Conservation (phyloP, 2,797 vertebrate species). For the Selene dorsalis region DNA sequence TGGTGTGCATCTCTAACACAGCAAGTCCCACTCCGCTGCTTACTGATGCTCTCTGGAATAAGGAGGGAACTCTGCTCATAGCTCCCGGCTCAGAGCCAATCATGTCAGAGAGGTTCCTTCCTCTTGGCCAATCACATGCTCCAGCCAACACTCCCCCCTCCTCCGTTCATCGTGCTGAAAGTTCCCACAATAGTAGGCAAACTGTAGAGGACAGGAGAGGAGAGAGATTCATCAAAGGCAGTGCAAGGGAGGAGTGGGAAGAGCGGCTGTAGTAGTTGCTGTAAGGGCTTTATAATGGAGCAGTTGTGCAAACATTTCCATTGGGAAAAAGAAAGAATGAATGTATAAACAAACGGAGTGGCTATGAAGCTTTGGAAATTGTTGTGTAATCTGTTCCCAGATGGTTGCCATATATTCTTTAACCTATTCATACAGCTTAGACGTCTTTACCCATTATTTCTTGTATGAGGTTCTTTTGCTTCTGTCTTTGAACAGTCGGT, state of each 20-base stretch:
- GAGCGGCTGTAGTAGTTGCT: conserved; percentile 47
- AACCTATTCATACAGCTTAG: not conserved
- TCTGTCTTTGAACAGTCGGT: not conserved
- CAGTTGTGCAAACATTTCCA: conserved; percentile 47
- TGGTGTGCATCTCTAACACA: conserved; percentile 69
- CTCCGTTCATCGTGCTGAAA: conserved; percentile 46
- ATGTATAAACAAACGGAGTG: conserved; percentile 2
- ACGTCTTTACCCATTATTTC: not conserved
- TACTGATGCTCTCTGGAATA: conserved; percentile 78
- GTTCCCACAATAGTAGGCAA: conserved; percentile 70
- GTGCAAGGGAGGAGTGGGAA: conserved; percentile 24
- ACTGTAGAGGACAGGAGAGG: conserved; percentile 16
- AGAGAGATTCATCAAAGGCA: not conserved
- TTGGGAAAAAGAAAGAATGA: conserved; percentile 33
- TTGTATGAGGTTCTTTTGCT: not conserved
- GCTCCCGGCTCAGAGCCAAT: conserved; percentile 79
- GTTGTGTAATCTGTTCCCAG: not conserved
- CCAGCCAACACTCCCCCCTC: conserved; percentile 39
- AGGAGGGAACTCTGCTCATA: conserved; percentile 77
- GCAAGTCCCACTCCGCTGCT: conserved; percentile 70
- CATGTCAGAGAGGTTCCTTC: conserved; percentile 46
- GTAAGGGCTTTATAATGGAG: conserved; percentile 32
- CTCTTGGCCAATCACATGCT: conserved; percentile 66
- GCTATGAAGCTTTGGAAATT: conserved; percentile 10
- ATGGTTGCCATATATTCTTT: not conserved